Percentiles rank a stretch among this genome's conserved stretches.
These are phyloP conservation scores for Andrena praecox DNA, from an alignment of 2,888 invertebrate species.

Conservation along the genomic window DNA sequence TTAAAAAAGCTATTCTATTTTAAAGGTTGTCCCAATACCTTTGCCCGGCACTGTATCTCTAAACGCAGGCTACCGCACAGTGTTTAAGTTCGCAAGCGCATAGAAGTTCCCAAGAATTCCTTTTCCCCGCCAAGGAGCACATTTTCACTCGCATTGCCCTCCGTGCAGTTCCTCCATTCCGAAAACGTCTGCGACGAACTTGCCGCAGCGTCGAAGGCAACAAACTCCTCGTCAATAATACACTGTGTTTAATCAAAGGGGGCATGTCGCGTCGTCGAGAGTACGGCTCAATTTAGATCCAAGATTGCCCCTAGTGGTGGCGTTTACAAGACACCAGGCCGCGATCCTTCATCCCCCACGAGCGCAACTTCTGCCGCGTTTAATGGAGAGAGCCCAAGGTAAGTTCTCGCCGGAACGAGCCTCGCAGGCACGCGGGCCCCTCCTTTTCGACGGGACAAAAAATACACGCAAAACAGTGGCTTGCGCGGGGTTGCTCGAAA, in stretches of 20 bases:
- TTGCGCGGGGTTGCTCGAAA: conserved; percentile 36
- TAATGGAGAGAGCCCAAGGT: conserved; percentile 26
- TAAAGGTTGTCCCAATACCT: neutral
- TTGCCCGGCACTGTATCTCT: neutral
- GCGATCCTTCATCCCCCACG: neutral
- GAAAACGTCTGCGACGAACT: conserved; percentile 8
- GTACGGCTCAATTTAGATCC: conserved; percentile 37
- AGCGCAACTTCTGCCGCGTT: conserved; percentile 4
- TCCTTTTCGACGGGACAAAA: neutral
- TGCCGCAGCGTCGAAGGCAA: conserved; percentile 17
- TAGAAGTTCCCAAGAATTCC: conserved; percentile 1
- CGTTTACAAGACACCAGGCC: conserved; percentile 27
- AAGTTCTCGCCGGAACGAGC: conserved; percentile 39
- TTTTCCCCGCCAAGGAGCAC: neutral
- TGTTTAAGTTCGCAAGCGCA: neutral
- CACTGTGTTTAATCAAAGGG: conserved; percentile 47
- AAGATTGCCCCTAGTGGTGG: conserved; percentile 30
- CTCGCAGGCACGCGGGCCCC: conserved; percentile 29
- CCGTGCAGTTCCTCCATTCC: neutral
- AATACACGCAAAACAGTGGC: neutral
- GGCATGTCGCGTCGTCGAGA: conserved; percentile 36
- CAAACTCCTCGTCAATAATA: conserved; percentile 42
- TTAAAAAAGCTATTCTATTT: too few relatives aligned
- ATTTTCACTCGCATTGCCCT: neutral
- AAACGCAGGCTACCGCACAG: neutral